Evolutionary conservation across 2,113 vertebrate genomes (phyloP).

Genomic region (Ochotona princeps): DNA sequence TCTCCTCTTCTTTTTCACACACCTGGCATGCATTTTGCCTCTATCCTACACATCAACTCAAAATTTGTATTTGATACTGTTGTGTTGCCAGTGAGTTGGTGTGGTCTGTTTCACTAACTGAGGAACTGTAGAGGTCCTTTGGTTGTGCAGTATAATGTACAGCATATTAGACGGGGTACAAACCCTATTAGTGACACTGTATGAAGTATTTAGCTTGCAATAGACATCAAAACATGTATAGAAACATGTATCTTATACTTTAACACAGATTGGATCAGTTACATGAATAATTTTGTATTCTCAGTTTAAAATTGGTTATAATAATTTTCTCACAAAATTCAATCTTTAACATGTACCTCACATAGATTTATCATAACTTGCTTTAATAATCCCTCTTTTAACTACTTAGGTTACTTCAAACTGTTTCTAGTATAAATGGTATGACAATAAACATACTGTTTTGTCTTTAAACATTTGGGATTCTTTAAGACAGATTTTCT

Average conservation of each 20-base stretch:
- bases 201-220: neutral
- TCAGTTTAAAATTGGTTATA: neutral
- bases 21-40: neutral
- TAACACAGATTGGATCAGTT: neutral
- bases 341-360: neutral
- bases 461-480: neutral
- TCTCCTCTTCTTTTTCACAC: neutral
- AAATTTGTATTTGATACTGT: neutral
- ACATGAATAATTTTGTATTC: neutral
- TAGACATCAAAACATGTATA: neutral
- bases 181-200: neutral
- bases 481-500: neutral
- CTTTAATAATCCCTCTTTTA: neutral
- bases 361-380: constrained; percentile 15
- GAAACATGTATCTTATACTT: neutral
- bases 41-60: constrained; percentile 33
- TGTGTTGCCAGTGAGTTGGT: neutral
- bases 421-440: neutral
- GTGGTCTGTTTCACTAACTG: neutral
- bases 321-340: neutral
- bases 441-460: neutral
- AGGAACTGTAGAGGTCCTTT: neutral
- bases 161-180: neutral
- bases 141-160: neutral
- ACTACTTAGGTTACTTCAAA: neutral